Evolutionary conservation across 2,113 vertebrate species (phyloP), one percentile per base, ranked within the genome.

Genomic region (Lagopus leucura): DNA sequence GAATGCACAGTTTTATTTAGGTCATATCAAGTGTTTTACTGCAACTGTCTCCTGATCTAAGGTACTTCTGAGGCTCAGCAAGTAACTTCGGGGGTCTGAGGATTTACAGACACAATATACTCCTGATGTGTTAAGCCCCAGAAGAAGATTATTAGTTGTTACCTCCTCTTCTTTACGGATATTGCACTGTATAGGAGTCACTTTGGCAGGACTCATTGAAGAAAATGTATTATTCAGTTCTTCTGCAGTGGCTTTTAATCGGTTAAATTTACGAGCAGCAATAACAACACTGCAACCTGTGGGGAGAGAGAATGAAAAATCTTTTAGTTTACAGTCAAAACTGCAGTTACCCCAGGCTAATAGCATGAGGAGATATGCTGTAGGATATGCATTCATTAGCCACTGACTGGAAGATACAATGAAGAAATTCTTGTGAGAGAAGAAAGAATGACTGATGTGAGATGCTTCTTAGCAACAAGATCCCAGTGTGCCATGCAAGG

Each of bases 161-260:
- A 99, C 99, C 98, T 99, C 99, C 1, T 99, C 98, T 94, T 99
- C 98, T 4, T 96, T 98, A 58, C 99, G 98, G 96, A 99, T 99
- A 96, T 99, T 99, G 94, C 99, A 99, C 24, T 97, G 77, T 5
- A 99, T 83, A 21, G 98, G 97, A 57, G 98, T 98, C 90, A 99
- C 95, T 66, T 48, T 77, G 48, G 97, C 98, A 17, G 97, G 78
- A 82, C 81, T 98, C 47, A 82, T 61, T 5, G 96, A 55, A 57
- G 97, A 93, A 84, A 99, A 98, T 32, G 52, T 94, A 9, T 88
- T 69, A 28, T 94, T 97, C 87, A 99, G 97, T 57, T 98, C 98
- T 42, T 97, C 92, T 25, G 98, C 98, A 25, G 98, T 96, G 28
- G 97, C 92, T 94, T 98, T 97, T 94, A 99, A 91, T 93, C 96